These are phyloP conservation scores for Oostethus manadensis DNA, from an alignment of 2,113 vertebrate species.

Conservation along the genomic window DNA sequence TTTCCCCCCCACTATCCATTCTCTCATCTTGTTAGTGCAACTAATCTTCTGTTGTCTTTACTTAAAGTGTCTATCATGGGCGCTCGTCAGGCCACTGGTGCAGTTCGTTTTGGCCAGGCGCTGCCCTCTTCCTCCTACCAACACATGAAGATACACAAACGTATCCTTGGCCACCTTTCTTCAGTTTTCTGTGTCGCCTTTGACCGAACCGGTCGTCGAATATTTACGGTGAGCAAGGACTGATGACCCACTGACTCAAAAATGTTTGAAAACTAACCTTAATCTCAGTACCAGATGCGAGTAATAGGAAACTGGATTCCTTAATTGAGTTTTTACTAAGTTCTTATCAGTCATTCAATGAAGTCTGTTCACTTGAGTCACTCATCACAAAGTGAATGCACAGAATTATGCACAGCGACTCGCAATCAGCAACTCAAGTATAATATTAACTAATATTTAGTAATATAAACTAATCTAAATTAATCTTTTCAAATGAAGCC, in stretches of 20 bases:
- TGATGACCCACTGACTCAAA: background rate
- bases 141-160: conserved; percentile 96
- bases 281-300: too few relatives aligned
- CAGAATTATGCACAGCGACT: too few relatives aligned
- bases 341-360: too few relatives aligned
- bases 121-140: conserved; percentile 89
- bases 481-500: too few relatives aligned
- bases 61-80: conserved; percentile 80
- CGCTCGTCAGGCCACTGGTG: conserved; percentile 85
- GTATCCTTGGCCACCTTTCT: conserved; percentile 94
- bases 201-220: conserved; percentile 88
- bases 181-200: conserved; percentile 98
- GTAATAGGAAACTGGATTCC: too few relatives aligned
- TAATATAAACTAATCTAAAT: too few relatives aligned
- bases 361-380: too few relatives aligned
- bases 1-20: background rate
- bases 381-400: too few relatives aligned
- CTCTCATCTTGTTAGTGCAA: background rate
- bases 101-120: conserved; percentile 81
- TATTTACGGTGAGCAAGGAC: conserved; percentile 83
- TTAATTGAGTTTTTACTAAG: too few relatives aligned
- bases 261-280: background rate
- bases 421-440: too few relatives aligned
- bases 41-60: conserved; percentile 1
- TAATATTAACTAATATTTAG: too few relatives aligned